Percentiles rank a stretch among this genome's conserved stretches.
phyloP scores from a whole-genome alignment of 2,888 invertebrate species.

The Caenorhabditis sp. region DNA sequence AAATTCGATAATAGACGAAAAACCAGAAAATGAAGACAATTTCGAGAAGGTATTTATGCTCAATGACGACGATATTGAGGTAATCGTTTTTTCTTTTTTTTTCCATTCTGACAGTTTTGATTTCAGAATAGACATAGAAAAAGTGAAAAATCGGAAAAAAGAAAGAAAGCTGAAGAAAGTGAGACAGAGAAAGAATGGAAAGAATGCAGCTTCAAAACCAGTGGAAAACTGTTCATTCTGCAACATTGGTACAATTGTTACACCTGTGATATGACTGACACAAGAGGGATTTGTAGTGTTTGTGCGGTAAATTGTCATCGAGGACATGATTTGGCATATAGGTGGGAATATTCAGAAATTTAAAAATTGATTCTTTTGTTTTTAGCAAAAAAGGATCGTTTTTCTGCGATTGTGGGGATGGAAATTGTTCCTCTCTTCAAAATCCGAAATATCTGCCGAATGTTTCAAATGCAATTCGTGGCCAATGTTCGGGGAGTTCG shows the following conservation, averaged over 20 bases:
- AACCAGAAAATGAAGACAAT: neutral
- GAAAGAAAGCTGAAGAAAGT: neutral
- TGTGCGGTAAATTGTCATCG: constrained; percentile 96
- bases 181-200: neutral
- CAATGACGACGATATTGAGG: neutral
- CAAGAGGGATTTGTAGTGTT: constrained; percentile 95
- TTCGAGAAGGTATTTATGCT: neutral
- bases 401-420: constrained; percentile 97
- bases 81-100: neutral
- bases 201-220: neutral
- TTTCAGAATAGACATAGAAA: neutral
- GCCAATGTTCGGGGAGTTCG: constrained; percentile 19
- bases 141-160: neutral
- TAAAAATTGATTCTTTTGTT: constrained; percentile 71
- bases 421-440: constrained; percentile 28
- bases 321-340: constrained; percentile 80
- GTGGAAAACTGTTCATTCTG: constrained; percentile 76
- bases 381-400: constrained; percentile 98
- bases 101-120: neutral
- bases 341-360: constrained; percentile 15
- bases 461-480: constrained; percentile 27
- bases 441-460: constrained; percentile 17
- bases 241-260: constrained; percentile 92
- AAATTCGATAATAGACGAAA: neutral
- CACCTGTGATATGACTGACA: constrained; percentile 97